Percentiles rank a stretch among this genome's conserved stretches.
These are phyloP conservation scores for Deilephila elpenor DNA, from an alignment of 2,888 invertebrate genomes.

Conservation along the genomic window DNA sequence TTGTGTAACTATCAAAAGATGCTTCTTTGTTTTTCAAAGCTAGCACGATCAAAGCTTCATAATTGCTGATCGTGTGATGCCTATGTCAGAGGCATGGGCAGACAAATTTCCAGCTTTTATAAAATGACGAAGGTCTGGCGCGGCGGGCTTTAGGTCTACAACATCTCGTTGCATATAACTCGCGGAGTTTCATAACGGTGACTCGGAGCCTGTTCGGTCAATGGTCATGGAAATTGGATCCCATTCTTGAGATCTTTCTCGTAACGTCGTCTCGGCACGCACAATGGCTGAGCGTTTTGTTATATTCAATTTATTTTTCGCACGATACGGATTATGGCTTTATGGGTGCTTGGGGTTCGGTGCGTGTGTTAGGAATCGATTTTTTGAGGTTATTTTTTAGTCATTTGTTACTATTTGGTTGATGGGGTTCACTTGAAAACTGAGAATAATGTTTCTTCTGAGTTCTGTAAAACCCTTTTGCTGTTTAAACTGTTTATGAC, in stretches of 20 bases:
- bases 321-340: conserved; percentile 51
- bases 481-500: no score
- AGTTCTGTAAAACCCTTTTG: no score
- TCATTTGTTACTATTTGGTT: not conserved
- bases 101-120: no score
- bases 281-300: conserved; percentile 67
- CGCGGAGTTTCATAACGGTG: conserved; percentile 51
- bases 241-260: conserved; percentile 34
- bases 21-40: no score
- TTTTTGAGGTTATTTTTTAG: not conserved
- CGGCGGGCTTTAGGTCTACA: no score
- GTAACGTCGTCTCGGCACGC: conserved; percentile 56
- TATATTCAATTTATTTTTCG: conserved; percentile 63
- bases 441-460: no score
- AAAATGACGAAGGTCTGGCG: no score
- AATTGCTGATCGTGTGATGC: no score
- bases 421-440: no score
- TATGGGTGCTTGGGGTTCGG: conserved; percentile 36
- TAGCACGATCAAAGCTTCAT: no score
- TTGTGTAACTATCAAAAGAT: no score
- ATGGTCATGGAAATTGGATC: conserved; percentile 56
- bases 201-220: conserved; percentile 55
- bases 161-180: conserved; percentile 40
- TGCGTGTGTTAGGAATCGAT: not conserved
- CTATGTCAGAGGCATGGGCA: no score